Evolutionary conservation across 2,888 invertebrate species (phyloP).

Genomic region (Abrostola tripartita): DNA sequence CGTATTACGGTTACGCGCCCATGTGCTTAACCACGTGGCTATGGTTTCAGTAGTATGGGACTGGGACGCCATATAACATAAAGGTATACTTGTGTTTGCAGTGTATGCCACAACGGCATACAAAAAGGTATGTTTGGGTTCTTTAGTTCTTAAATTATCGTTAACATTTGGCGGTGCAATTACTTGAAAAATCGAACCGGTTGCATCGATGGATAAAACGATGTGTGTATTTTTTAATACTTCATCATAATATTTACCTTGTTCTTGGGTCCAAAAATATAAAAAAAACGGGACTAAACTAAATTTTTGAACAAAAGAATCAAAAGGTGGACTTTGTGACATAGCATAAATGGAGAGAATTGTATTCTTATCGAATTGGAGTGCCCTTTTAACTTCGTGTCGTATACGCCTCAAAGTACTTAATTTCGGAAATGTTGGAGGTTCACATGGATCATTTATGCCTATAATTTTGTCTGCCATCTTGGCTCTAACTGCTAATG

Average conservation of each 20-base stretch:
- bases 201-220: constrained; percentile 33
- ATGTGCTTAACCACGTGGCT: constrained; percentile 30
- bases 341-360: constrained; percentile 32
- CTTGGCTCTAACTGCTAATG: constrained; percentile 19
- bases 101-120: constrained; percentile 34
- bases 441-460: constrained; percentile 17
- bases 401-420: constrained; percentile 27
- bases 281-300: constrained; percentile 36
- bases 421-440: constrained; percentile 25
- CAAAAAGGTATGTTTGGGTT: constrained; percentile 32
- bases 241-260: constrained; percentile 29
- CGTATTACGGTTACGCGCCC: constrained; percentile 19
- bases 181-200: constrained; percentile 34
- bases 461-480: constrained; percentile 26
- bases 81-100: constrained; percentile 27
- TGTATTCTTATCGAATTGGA: constrained; percentile 35
- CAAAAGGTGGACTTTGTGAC: constrained; percentile 27
- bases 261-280: constrained; percentile 35
- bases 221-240: constrained; percentile 14
- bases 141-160: constrained; percentile 21
- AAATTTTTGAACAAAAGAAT: constrained; percentile 30
- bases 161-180: constrained; percentile 24
- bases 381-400: constrained; percentile 30
- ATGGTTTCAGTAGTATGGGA: constrained; percentile 37
- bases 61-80: constrained; percentile 32